Percentiles rank a stretch among this genome's conserved stretches.
Evolutionary conservation across 2,888 invertebrate species (phyloP).

Genomic region (Hydrotaea cyrtoneurina): DNA sequence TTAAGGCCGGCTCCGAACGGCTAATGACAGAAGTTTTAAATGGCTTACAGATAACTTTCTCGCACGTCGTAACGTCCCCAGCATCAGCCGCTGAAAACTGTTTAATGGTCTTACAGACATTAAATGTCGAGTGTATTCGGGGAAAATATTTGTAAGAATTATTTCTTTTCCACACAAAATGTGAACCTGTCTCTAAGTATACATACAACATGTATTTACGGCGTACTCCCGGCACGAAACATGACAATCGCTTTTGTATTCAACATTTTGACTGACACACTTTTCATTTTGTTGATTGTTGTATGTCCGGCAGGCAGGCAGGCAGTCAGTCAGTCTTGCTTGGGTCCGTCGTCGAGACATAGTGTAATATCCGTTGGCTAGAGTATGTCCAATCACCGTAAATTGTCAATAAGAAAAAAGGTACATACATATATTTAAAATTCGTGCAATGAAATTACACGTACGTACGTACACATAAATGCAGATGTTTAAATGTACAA

Average conservation of each 20-base stretch:
- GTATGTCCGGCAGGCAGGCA: not conserved
- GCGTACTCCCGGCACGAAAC: not conserved
- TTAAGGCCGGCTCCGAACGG: no score
- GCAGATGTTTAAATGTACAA: not conserved
- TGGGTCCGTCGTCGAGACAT: conserved; percentile 26
- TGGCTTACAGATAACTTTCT: no score
- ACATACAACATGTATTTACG: not conserved
- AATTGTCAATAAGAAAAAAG: conserved; percentile 41
- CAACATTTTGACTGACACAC: conserved; percentile 16
- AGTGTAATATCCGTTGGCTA: conserved; percentile 12
- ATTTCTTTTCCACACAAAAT: conserved; percentile 5
- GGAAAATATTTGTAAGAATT: conserved; percentile 13
- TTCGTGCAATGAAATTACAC: not conserved
- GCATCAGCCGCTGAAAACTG: no score
- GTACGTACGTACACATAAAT: not conserved
- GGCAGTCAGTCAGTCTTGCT: conserved; percentile 37
- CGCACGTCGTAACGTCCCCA: no score
- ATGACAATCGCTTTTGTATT: conserved; percentile 15
- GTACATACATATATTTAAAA: conserved; percentile 42
- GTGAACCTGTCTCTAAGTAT: not conserved
- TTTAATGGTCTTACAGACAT: no score
- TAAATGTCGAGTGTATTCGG: not conserved
- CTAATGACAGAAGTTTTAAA: no score
- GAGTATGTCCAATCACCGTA: conserved; percentile 44
- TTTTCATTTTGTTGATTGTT: conserved; percentile 17